Base-by-base conservation (phyloP, 2,888 invertebrate species). In the Xiphydria camelus region DNA sequence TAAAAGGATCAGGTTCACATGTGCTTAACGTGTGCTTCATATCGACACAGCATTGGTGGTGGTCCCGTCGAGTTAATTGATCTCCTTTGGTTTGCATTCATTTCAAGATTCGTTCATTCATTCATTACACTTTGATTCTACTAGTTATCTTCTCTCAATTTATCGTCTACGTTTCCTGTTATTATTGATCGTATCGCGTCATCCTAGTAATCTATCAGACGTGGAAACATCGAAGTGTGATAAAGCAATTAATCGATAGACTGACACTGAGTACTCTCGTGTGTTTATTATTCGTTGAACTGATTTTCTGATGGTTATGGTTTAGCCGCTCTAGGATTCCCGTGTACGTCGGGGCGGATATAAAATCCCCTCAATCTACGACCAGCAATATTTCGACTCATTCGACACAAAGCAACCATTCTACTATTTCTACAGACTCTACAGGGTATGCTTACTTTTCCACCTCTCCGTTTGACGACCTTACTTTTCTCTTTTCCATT, bases 321-420 rank as follows among this genome's bases (percentile, higher is more conserved):
- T 80, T 80, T 62, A 82, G 82, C 75, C 83, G 83, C 54, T 85
- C 86, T 70, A 85, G 85, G 80, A 88, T 87, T 72, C 88, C 87
- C 55, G 82, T 87, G 51, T 87, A 84, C 76, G 81, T 85, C 64
- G 87, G 86, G 61, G 70, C 78, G 62, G 81, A 81, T 58, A 81
- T 81, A 55, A 82, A 81, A 66, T 78, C 82, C 67, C 78, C 81
- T 52, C 79, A 80, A 45, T 82, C 82, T 39, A 74, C 73, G 51
- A 74, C 70, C 63, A 73, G 73, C 70, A 73, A 74, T 68, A 64
- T 73, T 64, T 74, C 74, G 48, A 73, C 70, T 65, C 72, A 70
- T 60, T 73, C 73, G 50, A 70, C 66, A 59, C 73, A 73, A 67
- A 74, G 74, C 70, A 73, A 73, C 66, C 68, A 73, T 60, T 74